Evolutionary conservation across 2,113 vertebrate genomes (phyloP).

Genomic region (Ceyx melanurus): DNA sequence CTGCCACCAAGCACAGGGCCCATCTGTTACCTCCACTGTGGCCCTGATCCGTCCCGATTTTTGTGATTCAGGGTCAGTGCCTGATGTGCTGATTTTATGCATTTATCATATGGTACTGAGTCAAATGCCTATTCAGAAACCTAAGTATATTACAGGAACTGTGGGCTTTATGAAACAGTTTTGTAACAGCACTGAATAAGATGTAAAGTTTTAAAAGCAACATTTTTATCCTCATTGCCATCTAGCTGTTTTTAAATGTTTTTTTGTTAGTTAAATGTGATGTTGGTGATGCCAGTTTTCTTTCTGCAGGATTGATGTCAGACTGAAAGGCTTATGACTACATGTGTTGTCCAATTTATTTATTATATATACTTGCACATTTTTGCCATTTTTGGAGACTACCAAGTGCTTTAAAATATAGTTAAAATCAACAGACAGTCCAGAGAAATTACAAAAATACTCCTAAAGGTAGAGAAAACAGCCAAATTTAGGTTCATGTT

Average conservation of each 20-base stretch:
- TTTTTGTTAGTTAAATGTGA: neutral
- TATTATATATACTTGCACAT: neutral
- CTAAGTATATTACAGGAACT: neutral
- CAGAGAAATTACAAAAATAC: neutral
- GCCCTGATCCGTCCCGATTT: fast-evolving
- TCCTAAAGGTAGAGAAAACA: neutral
- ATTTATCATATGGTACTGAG: neutral
- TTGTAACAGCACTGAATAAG: neutral
- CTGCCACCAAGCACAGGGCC: fast-evolving
- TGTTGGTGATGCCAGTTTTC: neutral
- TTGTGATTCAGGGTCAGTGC: neutral
- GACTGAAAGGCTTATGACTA: neutral
- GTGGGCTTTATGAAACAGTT: neutral
- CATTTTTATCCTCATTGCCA: neutral
- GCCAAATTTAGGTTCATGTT: neutral
- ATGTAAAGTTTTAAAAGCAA: neutral
- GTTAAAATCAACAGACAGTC: neutral
- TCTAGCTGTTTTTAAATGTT: neutral
- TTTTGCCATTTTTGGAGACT: neutral
- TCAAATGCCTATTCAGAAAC: neutral
- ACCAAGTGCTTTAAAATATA: neutral
- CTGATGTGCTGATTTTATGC: neutral
- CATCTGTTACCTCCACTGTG: fast-evolving
- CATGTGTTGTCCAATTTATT: neutral
- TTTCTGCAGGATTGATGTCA: neutral